A percentile compares a stretch with the other conserved stretches of the same genome.
phyloP scores from a whole-genome alignment of 2,888 invertebrate species.

The Anoncus sp. region DNA sequence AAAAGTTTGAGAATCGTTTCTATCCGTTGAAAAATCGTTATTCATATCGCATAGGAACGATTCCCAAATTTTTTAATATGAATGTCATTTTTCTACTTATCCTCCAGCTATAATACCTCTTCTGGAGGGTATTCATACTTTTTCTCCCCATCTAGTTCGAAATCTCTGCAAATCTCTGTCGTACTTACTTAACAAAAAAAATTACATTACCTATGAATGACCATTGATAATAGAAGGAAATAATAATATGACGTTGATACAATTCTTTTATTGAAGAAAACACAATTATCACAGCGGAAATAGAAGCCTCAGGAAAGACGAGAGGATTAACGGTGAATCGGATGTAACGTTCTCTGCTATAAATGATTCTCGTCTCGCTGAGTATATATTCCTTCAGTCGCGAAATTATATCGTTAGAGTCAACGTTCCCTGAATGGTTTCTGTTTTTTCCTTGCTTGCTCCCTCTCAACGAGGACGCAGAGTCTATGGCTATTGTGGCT shows the following conservation, averaged over 20 bases:
- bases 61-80: background rate
- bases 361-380: conserved; percentile 34
- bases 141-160: too few species aligned
- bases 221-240: conserved; percentile 1
- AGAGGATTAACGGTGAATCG: conserved; percentile 28
- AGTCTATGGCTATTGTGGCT: background rate
- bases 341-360: conserved; percentile 48
- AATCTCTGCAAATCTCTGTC: too few species aligned
- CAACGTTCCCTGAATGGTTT: conserved; percentile 47
- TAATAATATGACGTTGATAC: background rate
- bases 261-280: background rate
- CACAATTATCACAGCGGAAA: background rate
- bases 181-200: background rate
- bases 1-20: too few species aligned
- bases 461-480: conserved; percentile 16
- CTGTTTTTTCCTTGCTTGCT: conserved; percentile 15
- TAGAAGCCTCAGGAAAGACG: conserved; percentile 12
- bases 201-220: background rate
- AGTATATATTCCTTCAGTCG: conserved; percentile 39
- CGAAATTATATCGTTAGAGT: conserved; percentile 54
- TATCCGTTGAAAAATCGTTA: background rate
- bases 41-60: background rate
- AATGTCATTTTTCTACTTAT: background rate
- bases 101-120: background rate
- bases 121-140: too few species aligned